Percentiles rank a stretch among this genome's conserved stretches.
Evolutionary conservation across 1,140 invertebrate genomes (phyloP).

Genomic region (Drosophila triauraria): DNA sequence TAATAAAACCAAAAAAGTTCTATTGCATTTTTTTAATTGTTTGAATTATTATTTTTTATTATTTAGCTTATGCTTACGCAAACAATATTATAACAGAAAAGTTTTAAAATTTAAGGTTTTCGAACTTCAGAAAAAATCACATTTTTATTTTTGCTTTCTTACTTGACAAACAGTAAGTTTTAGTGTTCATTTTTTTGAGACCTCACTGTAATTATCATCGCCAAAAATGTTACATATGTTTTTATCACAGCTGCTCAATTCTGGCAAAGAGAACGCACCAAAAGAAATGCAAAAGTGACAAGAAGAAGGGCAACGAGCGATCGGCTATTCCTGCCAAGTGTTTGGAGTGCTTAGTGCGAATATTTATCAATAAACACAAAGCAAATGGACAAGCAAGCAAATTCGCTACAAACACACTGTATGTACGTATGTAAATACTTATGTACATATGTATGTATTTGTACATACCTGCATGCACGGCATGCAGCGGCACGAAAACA

Average conservation of each 20-base stretch:
- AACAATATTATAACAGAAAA: too few species aligned
- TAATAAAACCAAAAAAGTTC: too few species aligned
- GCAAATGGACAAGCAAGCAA: conserved; percentile 12
- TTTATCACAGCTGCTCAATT: not conserved
- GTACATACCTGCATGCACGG: conserved; percentile 6
- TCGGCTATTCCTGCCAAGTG: conserved; percentile 2
- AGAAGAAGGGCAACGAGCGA: conserved; percentile 5
- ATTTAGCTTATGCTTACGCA: too few species aligned
- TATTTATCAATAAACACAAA: conserved; percentile 32
- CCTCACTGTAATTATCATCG: not conserved
- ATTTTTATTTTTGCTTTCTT: too few species aligned
- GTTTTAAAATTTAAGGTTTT: too few species aligned
- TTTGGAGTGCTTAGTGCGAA: conserved; percentile 11
- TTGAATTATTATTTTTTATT: too few species aligned
- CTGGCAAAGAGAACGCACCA: not conserved
- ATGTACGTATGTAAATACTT: not conserved
- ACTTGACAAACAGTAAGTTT: too few species aligned
- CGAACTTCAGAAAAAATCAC: too few species aligned
- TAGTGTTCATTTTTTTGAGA: not conserved
- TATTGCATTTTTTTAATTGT: too few species aligned
- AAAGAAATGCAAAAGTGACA: not conserved
- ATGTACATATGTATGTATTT: not conserved
- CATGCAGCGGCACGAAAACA: conserved; percentile 24
- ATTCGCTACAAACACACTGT: not conserved
- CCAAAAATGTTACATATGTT: too few species aligned